These are phyloP conservation scores for Adelphocoris suturalis DNA, from an alignment of 2,888 invertebrate species.

Conservation along the genomic window DNA sequence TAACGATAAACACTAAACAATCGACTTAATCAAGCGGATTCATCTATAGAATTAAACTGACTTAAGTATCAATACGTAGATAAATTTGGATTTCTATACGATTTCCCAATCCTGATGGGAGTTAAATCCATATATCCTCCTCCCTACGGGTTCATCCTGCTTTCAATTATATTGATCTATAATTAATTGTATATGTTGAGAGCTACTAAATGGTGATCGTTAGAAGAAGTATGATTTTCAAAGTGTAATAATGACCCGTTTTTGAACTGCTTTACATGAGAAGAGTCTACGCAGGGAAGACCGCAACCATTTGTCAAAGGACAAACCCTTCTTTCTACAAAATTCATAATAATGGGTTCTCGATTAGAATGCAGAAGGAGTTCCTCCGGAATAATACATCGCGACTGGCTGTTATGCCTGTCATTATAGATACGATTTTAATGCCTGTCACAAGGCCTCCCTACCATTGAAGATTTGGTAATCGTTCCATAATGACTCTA, in stretches of 20 bases:
- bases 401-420: conserved; percentile 56
- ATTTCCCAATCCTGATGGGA: no score
- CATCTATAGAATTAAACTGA: no score
- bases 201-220: no score
- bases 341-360: conserved; percentile 59
- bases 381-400: conserved; percentile 58
- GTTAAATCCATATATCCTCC: no score
- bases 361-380: conserved; percentile 61
- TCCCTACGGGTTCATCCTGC: no score
- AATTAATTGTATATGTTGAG: no score
- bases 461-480: conserved; percentile 58
- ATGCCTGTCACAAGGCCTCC: conserved; percentile 62
- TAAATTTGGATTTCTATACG: no score
- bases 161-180: no score
- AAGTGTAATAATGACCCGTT: background rate
- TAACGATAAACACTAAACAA: no score
- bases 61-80: no score
- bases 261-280: conserved; percentile 12
- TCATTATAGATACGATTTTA: conserved; percentile 71
- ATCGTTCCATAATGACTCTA: conserved; percentile 60
- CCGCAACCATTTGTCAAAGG: conserved; percentile 43
- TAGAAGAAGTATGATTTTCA: background rate
- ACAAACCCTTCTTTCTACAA: conserved; percentile 22
- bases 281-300: background rate
- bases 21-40: no score